Evolutionary conservation across 2,888 invertebrate genomes (phyloP).

Genomic region (Hirtodrosophila cameraria): DNA sequence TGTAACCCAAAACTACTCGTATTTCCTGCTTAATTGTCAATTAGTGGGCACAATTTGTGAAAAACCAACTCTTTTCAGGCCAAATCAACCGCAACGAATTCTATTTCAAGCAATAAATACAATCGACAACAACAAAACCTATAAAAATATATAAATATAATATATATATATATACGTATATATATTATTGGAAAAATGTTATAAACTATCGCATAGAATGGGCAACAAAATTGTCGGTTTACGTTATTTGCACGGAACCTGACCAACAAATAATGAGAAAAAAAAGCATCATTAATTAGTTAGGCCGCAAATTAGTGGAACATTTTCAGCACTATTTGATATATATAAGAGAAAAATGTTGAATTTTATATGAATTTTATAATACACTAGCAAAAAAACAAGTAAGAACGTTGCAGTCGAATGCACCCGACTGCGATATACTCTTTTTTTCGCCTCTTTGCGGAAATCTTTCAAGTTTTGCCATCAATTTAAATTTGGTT

Average conservation of each 20-base stretch:
- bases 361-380: slow-evolving; percentile 3
- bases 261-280: slow-evolving; percentile 37
- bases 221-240: slow-evolving; percentile 31
- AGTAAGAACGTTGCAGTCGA: too few relatives aligned
- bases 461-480: too few relatives aligned
- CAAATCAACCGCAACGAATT: slow-evolving; percentile 66
- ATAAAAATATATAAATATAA: slow-evolving; percentile 14
- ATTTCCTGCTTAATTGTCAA: slow-evolving; percentile 76
- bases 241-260: slow-evolving; percentile 21
- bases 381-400: slow-evolving; percentile 10
- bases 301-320: slow-evolving; percentile 75
- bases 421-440: too few relatives aligned
- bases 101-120: slow-evolving; percentile 6
- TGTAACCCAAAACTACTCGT: slow-evolving; percentile 61
- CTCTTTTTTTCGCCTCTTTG: too few relatives aligned
- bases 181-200: slow-evolving; percentile 53
- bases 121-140: background rate
- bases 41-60: slow-evolving; percentile 69
- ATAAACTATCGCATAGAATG: slow-evolving; percentile 21
- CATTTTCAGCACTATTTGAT: slow-evolving; percentile 42
- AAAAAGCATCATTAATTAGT: slow-evolving; percentile 69
- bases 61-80: slow-evolving; percentile 48
- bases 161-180: slow-evolving; percentile 54
- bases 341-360: slow-evolving; percentile 15
- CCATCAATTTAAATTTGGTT: too few relatives aligned